Evolutionary conservation across 2,888 invertebrate species (phyloP), one percentile per base, ranked within the genome.

Genomic region (Cheilosia urbana): DNA sequence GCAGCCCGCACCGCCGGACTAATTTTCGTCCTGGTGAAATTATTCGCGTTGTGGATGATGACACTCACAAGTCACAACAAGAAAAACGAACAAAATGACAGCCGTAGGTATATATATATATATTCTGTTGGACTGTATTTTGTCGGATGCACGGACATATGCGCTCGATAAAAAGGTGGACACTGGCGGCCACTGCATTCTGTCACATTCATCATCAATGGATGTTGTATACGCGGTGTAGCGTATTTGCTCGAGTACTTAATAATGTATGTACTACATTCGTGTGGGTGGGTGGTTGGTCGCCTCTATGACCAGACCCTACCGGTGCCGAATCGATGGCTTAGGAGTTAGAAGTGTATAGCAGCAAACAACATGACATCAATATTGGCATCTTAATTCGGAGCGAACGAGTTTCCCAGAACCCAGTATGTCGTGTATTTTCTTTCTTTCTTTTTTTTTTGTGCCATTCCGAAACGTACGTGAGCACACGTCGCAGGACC

Each of bases 21-120:
- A 80, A 87, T 78, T 87, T 78, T 87, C 78, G 77, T 84, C 77
- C 80, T 77, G 84, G 65, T 85, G 76, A 76, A 85, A 85, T 81
- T 76, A 81, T 77, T 75, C 75, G 73, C 71, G 87, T 77, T 71
- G 79, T 73, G 83, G 80, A 79, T 79, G 79, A 73, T 84, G 78
- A 77, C 77, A 79, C 60, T 47, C 53, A 45, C 58, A 71, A 58
- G 37, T 37, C 37, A 37, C 37, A 69, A 51, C 45, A 47, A 27
- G 21, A 53, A 68, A 58, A 63, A 37, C 34, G n/a, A 34, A 69
- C 45, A 69, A 51, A 51, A 45, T 58, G 37, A 47, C 34, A 5
- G 24, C 24, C 15, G 27, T 27, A n/a, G n/a, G 17, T 6, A 9
- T 11, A n/a, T n/a, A 19, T 42, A 30, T 37, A 37, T 66, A 53